Evolutionary conservation across 53 echinoderm and acorn worm species (phyloP).

Genomic region (Actinopyga echinites): DNA sequence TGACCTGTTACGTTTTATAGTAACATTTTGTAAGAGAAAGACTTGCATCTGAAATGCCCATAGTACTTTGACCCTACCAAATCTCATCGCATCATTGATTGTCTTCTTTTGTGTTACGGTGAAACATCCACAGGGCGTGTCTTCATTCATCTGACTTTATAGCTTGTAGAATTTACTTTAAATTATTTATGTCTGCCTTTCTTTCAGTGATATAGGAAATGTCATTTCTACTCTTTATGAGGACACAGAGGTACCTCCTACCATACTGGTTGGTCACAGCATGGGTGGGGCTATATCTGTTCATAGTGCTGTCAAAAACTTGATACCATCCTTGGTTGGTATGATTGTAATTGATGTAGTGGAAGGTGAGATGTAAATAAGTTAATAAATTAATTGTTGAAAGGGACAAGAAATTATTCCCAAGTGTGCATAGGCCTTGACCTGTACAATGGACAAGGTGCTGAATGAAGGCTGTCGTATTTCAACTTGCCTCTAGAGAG

Average conservation of each 20-base stretch:
- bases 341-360: constrained; percentile 96
- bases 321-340: constrained; percentile 76
- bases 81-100: too few relatives aligned
- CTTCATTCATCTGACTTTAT: background rate
- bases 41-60: too few relatives aligned
- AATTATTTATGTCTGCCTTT: background rate
- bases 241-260: constrained; percentile 78
- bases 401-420: too few relatives aligned
- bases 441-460: too few relatives aligned
- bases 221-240: constrained; percentile 65
- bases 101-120: too few relatives aligned
- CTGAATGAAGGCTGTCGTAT: too few relatives aligned
- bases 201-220: constrained; percentile 82
- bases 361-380: constrained; percentile 63
- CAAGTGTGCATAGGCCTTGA: too few relatives aligned
- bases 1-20: too few relatives aligned
- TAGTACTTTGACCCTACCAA: too few relatives aligned
- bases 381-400: too few relatives aligned
- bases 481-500: too few relatives aligned
- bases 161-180: background rate
- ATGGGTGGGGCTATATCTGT: constrained; percentile 98
- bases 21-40: too few relatives aligned
- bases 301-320: constrained; percentile 69
- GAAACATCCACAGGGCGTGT: background rate
- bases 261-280: constrained; percentile 93